Conservation (phyloP, 2,113 vertebrate species). For the Archocentrus centrarchus region DNA sequence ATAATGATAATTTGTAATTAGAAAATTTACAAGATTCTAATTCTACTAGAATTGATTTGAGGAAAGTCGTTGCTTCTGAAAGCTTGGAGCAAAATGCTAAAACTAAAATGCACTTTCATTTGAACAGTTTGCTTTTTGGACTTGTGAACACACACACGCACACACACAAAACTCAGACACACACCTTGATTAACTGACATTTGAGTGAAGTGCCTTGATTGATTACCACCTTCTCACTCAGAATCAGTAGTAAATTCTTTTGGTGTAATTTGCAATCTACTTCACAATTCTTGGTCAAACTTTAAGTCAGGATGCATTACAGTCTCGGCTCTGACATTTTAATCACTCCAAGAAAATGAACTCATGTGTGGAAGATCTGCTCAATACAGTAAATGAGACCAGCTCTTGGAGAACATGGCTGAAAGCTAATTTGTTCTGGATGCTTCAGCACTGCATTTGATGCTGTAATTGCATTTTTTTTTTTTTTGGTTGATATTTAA, state of each 20-base stretch:
- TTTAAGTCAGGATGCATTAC: constrained; percentile 70
- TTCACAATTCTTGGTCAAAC: constrained; percentile 57
- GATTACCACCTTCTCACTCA: constrained; percentile 54
- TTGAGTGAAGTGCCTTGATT: constrained; percentile 68
- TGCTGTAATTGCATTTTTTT: neutral
- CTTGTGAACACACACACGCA: neutral
- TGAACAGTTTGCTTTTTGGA: neutral
- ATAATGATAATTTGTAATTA: constrained; percentile 26
- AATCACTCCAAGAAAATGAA: constrained; percentile 67
- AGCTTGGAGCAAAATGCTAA: neutral
- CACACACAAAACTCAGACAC: neutral
- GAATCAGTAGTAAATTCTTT: constrained; percentile 50
- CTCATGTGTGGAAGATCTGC: constrained; percentile 58
- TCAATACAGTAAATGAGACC: constrained; percentile 50
- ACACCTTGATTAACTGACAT: constrained; percentile 59
- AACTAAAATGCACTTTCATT: constrained; percentile 22
- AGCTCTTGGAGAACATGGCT: constrained; percentile 4
- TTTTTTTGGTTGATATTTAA: neutral
- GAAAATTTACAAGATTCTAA: constrained; percentile 15
- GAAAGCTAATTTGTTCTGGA: constrained; percentile 39
- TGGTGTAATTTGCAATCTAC: constrained; percentile 57
- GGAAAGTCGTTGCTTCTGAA: constrained; percentile 18
- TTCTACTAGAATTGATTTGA: neutral
- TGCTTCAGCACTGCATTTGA: neutral
- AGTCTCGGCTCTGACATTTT: constrained; percentile 69